Conservation (phyloP, 2,797 vertebrate species). For the Gadopsis bispinosus region DNA sequence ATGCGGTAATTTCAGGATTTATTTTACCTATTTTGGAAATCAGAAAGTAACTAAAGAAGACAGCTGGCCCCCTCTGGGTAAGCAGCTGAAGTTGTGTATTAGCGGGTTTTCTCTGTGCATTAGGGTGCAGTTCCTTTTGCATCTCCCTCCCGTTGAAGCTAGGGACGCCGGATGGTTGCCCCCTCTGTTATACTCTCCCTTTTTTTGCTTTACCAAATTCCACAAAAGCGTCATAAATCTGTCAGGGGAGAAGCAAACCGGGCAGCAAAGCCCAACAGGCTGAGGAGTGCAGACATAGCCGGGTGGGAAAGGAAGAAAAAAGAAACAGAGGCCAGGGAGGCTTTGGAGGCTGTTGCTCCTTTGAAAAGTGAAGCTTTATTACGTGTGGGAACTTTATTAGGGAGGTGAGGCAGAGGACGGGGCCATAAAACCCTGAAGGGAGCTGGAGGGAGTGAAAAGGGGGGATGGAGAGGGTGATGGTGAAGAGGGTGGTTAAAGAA, state of each 20-base stretch:
- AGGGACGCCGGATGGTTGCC: conserved; percentile 55
- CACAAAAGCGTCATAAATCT: conserved; percentile 86
- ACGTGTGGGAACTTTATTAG: conserved; percentile 85
- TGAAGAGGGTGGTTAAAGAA: conserved; percentile 42
- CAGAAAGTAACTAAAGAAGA: not conserved
- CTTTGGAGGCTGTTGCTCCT: conserved; percentile 78
- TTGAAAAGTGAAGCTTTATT: conserved; percentile 86
- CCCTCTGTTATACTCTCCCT: conserved; percentile 31
- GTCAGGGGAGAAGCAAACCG: conserved; percentile 65
- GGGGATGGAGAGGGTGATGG: conserved; percentile 40
- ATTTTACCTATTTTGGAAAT: conserved; percentile 4
- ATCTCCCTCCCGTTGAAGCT: conserved; percentile 42
- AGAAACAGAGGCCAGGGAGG: conserved; percentile 65
- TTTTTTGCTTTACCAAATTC: conserved; percentile 80
- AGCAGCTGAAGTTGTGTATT: conserved; percentile 34
- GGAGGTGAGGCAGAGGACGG: conserved; percentile 74
- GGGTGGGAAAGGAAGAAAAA: conserved; percentile 68
- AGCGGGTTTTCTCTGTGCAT: conserved; percentile 40
- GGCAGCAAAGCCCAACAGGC: conserved; percentile 68
- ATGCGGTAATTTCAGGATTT: not conserved
- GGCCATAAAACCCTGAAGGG: conserved; percentile 70
- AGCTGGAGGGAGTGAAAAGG: conserved; percentile 34
- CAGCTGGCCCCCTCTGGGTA: conserved; percentile 38
- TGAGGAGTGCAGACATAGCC: conserved; percentile 69
- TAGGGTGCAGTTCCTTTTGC: conserved; percentile 45